These are phyloP conservation scores for Whitmania pigra DNA, from an alignment of 1,140 invertebrate species.

Conservation along the genomic window DNA sequence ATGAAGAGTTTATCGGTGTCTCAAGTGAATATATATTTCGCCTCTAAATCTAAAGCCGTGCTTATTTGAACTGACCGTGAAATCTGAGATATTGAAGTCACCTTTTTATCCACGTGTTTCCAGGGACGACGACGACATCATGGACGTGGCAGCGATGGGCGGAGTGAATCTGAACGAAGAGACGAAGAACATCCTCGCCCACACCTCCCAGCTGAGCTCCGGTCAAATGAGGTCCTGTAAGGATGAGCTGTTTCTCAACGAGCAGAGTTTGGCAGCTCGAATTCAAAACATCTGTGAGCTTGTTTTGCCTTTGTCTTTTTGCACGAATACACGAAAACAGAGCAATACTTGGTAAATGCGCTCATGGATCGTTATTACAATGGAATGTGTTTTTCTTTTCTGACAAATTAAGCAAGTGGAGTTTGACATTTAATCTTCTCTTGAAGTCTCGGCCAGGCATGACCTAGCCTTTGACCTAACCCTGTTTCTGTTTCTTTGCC, in stretches of 20 bases:
- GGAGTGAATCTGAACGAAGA: constrained; percentile 96
- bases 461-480: no score
- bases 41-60: no score
- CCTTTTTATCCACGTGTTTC: no score
- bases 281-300: constrained; percentile 59
- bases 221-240: constrained; percentile 89
- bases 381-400: background rate
- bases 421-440: background rate
- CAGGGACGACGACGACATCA: constrained; percentile 78
- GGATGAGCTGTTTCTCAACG: constrained; percentile 77
- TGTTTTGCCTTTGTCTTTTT: background rate
- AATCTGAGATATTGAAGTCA: no score
- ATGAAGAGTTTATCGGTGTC: no score
- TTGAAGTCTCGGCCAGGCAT: background rate
- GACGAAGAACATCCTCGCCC: constrained; percentile 81
- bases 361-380: no score
- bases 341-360: no score
- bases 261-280: constrained; percentile 60
- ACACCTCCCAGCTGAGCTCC: constrained; percentile 77
- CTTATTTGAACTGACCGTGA: no score
- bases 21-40: no score
- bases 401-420: background rate
- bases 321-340: no score
- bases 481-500: constrained; percentile 8
- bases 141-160: constrained; percentile 96